phyloP scores from a whole-genome alignment of 2,888 invertebrate species.

The Phaonia tiefii region DNA sequence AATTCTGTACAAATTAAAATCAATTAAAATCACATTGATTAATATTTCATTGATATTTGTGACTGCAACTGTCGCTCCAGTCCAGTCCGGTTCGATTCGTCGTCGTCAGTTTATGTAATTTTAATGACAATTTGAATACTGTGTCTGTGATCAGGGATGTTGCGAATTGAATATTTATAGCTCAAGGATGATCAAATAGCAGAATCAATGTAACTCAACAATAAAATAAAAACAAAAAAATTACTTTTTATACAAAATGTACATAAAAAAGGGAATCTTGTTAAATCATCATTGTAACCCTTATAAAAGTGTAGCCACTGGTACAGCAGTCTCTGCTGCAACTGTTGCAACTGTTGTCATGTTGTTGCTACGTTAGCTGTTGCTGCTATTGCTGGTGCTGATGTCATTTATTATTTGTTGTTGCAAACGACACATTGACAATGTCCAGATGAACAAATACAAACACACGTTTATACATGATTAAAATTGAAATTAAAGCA shows the following conservation, averaged over 20 bases:
- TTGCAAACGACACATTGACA: conserved; percentile 9
- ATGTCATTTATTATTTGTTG: conserved; percentile 27
- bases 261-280: not conserved
- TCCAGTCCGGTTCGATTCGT: not conserved
- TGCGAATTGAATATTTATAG: conserved; percentile 50
- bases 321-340: not conserved
- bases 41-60: conserved; percentile 35
- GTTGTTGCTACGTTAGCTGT: conserved; percentile 14
- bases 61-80: not conserved
- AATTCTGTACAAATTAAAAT: conserved; percentile 14
- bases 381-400: not conserved
- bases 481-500: conserved; percentile 41
- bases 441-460: not conserved
- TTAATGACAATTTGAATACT: too few species aligned
- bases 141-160: not conserved
- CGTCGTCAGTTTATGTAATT: too few species aligned
- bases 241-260: conserved; percentile 7
- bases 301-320: not conserved
- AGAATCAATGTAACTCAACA: too few species aligned
- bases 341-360: not conserved
- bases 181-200: conserved; percentile 55
- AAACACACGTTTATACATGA: conserved; percentile 28
- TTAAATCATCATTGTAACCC: not conserved
- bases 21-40: conserved; percentile 30
- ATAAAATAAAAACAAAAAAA: conserved; percentile 43